Evolutionary conservation across 2,888 invertebrate genomes (phyloP).

Genomic region (Muschampia plurimacula): DNA sequence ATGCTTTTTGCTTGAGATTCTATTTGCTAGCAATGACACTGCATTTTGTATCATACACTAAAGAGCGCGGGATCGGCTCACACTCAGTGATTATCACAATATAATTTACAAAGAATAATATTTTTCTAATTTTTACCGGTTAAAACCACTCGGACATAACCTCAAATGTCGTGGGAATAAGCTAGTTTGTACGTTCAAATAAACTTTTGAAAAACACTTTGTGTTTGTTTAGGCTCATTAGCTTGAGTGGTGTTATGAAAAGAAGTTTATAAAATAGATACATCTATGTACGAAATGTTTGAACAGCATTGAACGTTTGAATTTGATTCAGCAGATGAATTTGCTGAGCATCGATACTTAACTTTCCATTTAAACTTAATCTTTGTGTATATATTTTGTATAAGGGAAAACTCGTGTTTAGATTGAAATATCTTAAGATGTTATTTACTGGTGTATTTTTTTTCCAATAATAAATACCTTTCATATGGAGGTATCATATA

Average conservation of each 20-base stretch:
- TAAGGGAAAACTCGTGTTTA: too few relatives aligned
- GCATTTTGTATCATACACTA: conserved; percentile 27
- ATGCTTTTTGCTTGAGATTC: conserved; percentile 38
- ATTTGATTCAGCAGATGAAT: not conserved
- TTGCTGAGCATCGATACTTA: not conserved
- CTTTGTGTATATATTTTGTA: too few relatives aligned
- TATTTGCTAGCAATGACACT: conserved; percentile 37
- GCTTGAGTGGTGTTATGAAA: conserved; percentile 4
- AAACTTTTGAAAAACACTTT: conserved; percentile 14
- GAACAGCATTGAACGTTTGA: not conserved
- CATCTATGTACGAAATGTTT: not conserved
- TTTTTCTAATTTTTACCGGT: conserved; percentile 32
- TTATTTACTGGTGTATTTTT: too few relatives aligned
- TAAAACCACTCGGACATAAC: conserved; percentile 4
- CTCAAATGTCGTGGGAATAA: conserved; percentile 30
- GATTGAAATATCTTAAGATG: too few relatives aligned
- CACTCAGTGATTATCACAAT: conserved; percentile 29
- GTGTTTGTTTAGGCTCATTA: conserved; percentile 9
- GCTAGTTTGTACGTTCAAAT: not conserved
- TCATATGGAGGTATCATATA: too few relatives aligned
- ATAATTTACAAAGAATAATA: conserved; percentile 33
- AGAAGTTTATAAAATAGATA: not conserved
- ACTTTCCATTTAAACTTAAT: not conserved
- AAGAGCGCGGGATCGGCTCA: conserved; percentile 15
- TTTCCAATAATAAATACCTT: too few relatives aligned